Percentiles rank a stretch among this genome's conserved stretches.
Evolutionary conservation across 2,797 vertebrate genomes (phyloP).

Genomic region (Manis pentadactyla): DNA sequence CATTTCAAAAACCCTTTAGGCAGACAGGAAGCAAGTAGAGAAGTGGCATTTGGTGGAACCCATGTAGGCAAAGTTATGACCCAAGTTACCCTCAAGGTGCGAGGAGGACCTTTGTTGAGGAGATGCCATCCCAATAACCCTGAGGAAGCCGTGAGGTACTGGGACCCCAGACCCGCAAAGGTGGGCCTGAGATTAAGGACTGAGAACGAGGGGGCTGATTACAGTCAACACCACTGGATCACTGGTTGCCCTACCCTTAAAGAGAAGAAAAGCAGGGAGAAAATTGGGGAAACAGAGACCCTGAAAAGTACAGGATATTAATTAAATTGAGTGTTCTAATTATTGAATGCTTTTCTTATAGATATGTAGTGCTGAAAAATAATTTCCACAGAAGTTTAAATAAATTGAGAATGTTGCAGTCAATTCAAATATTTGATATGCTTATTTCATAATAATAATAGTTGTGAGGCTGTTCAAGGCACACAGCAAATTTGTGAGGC

Average conservation of each 20-base stretch:
- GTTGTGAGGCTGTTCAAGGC: background rate
- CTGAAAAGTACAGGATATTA: background rate
- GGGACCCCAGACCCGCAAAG: background rate
- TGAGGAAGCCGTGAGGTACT: background rate
- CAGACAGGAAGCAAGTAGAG: background rate
- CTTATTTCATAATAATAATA: slow-evolving; percentile 28
- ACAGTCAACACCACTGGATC: background rate
- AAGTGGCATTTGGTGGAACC: background rate
- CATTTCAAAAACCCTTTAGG: background rate
- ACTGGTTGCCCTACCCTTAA: background rate
- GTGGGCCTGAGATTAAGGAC: background rate
- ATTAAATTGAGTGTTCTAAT: background rate
- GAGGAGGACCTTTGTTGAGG: background rate
- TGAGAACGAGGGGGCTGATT: background rate
- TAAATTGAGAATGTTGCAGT: background rate
- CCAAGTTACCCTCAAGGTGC: background rate
- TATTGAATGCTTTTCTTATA: slow-evolving; percentile 25
- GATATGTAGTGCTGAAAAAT: background rate
- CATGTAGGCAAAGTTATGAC: background rate
- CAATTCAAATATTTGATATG: background rate
- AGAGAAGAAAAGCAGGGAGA: background rate
- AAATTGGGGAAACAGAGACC: background rate
- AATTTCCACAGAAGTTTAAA: background rate
- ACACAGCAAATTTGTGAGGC: background rate
- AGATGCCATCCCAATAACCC: background rate